These are phyloP conservation scores for Torymus aiolomorphi DNA, from an alignment of 2,888 invertebrate species.

Conservation along the genomic window DNA sequence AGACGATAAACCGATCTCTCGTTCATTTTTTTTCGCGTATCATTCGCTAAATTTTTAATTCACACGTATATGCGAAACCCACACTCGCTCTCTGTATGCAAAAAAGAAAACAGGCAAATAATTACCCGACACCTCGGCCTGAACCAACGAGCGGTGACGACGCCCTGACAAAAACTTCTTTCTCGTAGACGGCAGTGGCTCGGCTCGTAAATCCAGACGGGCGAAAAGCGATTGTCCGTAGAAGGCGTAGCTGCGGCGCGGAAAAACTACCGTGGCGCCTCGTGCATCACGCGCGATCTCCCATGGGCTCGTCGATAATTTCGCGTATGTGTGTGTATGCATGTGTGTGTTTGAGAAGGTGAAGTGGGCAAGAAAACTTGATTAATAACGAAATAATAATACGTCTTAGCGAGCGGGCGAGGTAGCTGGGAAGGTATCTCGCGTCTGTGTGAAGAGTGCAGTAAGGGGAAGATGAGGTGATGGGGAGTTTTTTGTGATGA, in stretches of 20 bases:
- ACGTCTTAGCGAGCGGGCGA: constrained; percentile 52
- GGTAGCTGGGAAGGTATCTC: no score
- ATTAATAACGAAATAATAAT: constrained; percentile 73
- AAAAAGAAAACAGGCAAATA: no score
- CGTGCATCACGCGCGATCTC: constrained; percentile 26
- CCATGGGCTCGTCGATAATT: constrained; percentile 36
- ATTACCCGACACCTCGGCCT: neutral
- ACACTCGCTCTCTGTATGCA: no score
- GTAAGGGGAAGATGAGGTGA: no score
- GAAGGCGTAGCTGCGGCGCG: constrained; percentile 21
- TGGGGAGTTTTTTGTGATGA: no score
- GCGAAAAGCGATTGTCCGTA: constrained; percentile 37
- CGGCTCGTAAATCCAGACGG: constrained; percentile 44
- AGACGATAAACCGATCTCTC: no score
- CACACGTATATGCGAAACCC: no score
- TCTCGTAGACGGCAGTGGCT: neutral
- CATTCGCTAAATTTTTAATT: no score
- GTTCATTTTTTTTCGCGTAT: no score
- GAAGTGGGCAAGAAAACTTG: constrained; percentile 66
- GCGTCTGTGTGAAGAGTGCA: no score
- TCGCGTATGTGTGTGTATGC: neutral
- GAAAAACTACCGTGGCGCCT: constrained; percentile 32
- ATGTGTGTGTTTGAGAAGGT: neutral
- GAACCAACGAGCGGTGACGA: constrained; percentile 6
- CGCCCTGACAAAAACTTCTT: neutral